A percentile compares a stretch with the other conserved stretches of the same genome.
These are phyloP conservation scores for Murina feae DNA, from an alignment of 2,113 vertebrate species.

Conservation along the genomic window DNA sequence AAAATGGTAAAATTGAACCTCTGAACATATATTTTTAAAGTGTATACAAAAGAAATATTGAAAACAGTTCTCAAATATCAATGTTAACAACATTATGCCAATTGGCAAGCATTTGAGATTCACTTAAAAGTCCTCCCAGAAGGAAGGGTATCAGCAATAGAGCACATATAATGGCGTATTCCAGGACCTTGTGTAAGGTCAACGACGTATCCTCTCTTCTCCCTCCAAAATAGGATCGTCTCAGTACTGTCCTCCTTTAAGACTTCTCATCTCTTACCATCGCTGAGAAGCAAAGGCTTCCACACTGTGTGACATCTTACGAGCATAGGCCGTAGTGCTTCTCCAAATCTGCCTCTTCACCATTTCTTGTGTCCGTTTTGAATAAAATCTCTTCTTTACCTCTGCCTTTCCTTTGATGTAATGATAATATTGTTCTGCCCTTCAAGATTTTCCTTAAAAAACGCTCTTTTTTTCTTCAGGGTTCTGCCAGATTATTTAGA, in stretches of 20 bases:
- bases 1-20: neutral
- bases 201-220: rapidly evolving
- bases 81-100: neutral
- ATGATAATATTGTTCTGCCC: neutral
- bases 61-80: neutral
- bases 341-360: neutral
- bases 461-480: neutral
- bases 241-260: neutral
- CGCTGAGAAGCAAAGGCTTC: neutral
- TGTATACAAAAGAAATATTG: neutral
- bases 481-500: neutral
- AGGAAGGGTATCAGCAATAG: rapidly evolving
- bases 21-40: neutral
- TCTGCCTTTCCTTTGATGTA: neutral
- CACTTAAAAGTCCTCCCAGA: neutral
- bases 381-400: neutral
- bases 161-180: no score
- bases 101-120: neutral
- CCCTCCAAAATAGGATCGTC: neutral
- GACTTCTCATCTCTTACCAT: neutral
- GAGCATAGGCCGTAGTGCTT: neutral
- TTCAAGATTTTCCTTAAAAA: neutral
- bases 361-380: neutral
- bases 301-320: neutral
- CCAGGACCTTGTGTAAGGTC: neutral